Conservation (phyloP, 2,113 vertebrate species). For the Anarhynchus alexandrinus region DNA sequence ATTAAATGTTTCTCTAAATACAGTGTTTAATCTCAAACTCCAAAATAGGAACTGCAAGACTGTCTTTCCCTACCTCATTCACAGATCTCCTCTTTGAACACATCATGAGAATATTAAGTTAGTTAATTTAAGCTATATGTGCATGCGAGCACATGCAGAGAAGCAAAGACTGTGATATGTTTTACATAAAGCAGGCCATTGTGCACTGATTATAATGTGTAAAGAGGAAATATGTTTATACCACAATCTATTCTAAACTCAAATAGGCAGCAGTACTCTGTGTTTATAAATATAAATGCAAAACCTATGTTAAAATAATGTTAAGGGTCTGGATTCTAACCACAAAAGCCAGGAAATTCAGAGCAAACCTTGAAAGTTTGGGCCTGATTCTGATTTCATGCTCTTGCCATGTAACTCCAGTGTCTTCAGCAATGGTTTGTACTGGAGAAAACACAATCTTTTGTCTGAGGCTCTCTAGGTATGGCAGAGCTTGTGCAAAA, state of each 20-base stretch:
- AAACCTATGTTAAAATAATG: conserved; percentile 63
- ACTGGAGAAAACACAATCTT: not conserved
- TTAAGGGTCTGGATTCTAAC: conserved; percentile 52
- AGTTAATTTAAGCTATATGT: conserved; percentile 70
- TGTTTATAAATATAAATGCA: conserved; percentile 75
- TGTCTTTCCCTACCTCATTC: conserved; percentile 68
- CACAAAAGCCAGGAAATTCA: conserved; percentile 30
- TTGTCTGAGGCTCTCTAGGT: not conserved
- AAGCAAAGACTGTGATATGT: conserved; percentile 68
- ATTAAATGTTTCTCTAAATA: conserved; percentile 61
- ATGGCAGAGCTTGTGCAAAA: not conserved
- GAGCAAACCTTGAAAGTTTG: not conserved
- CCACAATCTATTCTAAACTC: conserved; percentile 74
- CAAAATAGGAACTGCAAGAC: conserved; percentile 67
- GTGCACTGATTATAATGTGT: conserved; percentile 77
- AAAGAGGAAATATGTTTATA: conserved; percentile 79
- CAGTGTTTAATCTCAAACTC: conserved; percentile 67
- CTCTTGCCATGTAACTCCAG: not conserved
- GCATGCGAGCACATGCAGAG: conserved; percentile 58
- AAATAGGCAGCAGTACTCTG: conserved; percentile 70
- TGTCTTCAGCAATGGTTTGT: not conserved
- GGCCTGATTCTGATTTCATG: not conserved
- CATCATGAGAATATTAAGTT: conserved; percentile 73
- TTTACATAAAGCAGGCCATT: conserved; percentile 81
- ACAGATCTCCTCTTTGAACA: conserved; percentile 73